Base-by-base conservation (phyloP, 2,888 invertebrate species). In the Mythimna loreyi region DNA sequence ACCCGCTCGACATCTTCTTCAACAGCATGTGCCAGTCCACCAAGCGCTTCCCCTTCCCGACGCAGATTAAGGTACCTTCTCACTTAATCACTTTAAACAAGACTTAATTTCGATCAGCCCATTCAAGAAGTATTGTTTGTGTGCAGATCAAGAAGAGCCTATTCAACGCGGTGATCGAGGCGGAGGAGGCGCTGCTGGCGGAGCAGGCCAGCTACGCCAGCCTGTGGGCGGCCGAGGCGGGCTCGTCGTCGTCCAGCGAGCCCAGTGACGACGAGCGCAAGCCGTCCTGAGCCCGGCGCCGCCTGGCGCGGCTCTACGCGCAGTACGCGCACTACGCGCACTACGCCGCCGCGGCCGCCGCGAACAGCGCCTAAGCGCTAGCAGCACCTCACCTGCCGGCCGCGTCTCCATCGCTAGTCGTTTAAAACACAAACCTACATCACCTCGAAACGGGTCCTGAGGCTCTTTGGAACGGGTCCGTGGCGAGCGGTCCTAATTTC, bases 1-100 rank as follows among this genome's bases (percentile, higher is more conserved):
- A 94, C 84, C 93, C 94, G 61, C 89, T 94, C 59, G 94, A 94
- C 86, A 93, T 92, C 70, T 95, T 95, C 89, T 95, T 95, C 89
- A 92, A 91, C 86, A 89, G 94, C 90, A 95, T 95, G 95, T 95
- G 95, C 85, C 94, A 95, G 87, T 89, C 93, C 57, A 93, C 95
- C 45, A 94, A 94, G 87, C 90, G 95, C 45, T 88, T 95, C 75
- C 93, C 95, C 21, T 94, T 91, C 82, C 91, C 91, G 33, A 89
- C 93, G 71, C 95, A 95, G 87, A 91, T 95, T 74, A 90, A 90
- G 81, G 77, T 77, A 68, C 16, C 13, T 5, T 4, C 19, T 4
- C 5, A 1, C 21, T 23, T 3, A 13, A 8, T 30, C 5, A 49
- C 45, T 45, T 9, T 30, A 13, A 8, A n/a, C 16, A 21, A 36